A percentile compares a stretch with the other conserved stretches of the same genome.
phyloP scores from a whole-genome alignment of 2,888 invertebrate species.

The Luperina testacea region DNA sequence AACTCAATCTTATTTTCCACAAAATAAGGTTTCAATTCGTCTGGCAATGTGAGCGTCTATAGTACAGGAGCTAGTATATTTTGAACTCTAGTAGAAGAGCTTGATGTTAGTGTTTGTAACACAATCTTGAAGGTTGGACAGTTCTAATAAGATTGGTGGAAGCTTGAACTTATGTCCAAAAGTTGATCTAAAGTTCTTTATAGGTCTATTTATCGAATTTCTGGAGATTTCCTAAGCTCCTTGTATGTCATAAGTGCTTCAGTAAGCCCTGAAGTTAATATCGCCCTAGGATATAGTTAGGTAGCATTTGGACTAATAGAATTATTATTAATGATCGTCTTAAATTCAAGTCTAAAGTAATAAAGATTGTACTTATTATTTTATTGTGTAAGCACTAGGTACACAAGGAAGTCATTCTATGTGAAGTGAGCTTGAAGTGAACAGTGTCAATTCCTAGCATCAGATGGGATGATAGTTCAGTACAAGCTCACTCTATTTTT shows the following conservation, averaged over 20 bases:
- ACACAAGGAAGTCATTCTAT: not conserved
- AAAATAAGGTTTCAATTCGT: not conserved
- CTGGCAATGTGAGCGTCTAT: not conserved
- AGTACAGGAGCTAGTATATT: slow-evolving; percentile 28
- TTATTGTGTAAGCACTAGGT: not conserved
- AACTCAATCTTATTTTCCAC: not conserved
- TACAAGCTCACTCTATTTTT: not conserved
- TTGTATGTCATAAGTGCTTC: not conserved
- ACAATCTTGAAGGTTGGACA: slow-evolving; percentile 11
- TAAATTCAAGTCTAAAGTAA: not conserved
- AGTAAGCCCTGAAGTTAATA: not conserved
- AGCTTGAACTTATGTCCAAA: not conserved
- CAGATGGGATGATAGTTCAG: not conserved
- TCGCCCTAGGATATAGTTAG: not conserved
- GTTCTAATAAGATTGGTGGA: slow-evolving; percentile 16
- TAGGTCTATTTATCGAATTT: slow-evolving; percentile 2
- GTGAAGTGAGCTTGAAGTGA: not conserved
- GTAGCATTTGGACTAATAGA: not conserved
- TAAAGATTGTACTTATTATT: not conserved
- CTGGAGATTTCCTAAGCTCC: slow-evolving; percentile 6
- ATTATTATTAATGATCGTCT: not conserved
- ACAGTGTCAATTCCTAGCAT: not conserved
- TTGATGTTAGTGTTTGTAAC: slow-evolving; percentile 27
- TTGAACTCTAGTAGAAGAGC: slow-evolving; percentile 13
- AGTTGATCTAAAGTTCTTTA: not conserved